Base-by-base conservation (phyloP, 92 coral and sea anemone species). In the Umimayanthus chanpuru region DNA sequence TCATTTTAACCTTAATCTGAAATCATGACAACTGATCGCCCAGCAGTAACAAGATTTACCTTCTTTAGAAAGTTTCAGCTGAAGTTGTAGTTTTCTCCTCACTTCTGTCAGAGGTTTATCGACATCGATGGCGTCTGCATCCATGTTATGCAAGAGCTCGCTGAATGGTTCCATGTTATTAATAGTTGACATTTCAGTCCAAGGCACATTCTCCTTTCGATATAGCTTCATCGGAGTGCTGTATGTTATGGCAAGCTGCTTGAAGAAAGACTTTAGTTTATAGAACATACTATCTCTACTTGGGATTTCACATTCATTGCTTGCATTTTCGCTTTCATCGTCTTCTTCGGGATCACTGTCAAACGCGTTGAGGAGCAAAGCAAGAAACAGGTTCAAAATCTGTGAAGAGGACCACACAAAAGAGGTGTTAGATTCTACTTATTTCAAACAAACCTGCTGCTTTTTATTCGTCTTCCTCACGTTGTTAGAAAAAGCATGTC, bases 361-460 rank as follows among this genome's bases (percentile, higher is more conserved):
- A 86, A 94, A 94, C 7, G 98, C 92, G 79, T 94, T 94, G 76
- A 94, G 85, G 56, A 94, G 91, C 21, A 94, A 87, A 36, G 98
- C 98, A 38, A 94, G 92, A 81, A 94, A 94, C 61, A 94, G 92
- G 68, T 94, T 94, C 50, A 93, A 81, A 28, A 93, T 92, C 94
- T 93, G 90, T 21, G 65, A 76, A 43, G 70, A 40, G 28, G 18
- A 76, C 12, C n/a, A 25, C 55, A 50, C 14, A 82, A 18, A 11
- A 12, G 4, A 25, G 23, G 7, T 67, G 61, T 29, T 28, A 39
- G 30, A 36, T 43, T 6, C 6, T 47, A 9, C 36, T 18, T 23
- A 76, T 39, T 7, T 15, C 32, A 68, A 1, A 53, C 2, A 53
- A 53, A 53, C 6, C 49, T 61, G 26, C 26, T 9, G 15, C 9